Evolutionary conservation across 2,888 invertebrate species (phyloP).

Genomic region (Hirtodrosophila histrioides): DNA sequence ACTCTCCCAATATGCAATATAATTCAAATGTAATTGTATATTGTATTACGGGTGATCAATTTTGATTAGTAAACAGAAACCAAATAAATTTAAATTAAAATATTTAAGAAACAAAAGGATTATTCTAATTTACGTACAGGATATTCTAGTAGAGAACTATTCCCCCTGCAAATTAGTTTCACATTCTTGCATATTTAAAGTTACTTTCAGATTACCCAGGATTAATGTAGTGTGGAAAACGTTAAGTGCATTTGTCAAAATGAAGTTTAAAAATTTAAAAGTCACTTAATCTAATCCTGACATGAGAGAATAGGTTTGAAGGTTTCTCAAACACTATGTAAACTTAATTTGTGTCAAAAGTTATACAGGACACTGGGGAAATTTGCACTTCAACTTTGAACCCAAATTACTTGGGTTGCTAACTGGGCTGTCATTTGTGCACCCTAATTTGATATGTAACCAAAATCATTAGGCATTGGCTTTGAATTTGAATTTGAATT

Average conservation of each 20-base stretch:
- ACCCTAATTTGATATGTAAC: slow-evolving; percentile 69
- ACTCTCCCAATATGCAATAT: too few species aligned
- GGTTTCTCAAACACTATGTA: slow-evolving; percentile 2
- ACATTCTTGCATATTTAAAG: too few species aligned
- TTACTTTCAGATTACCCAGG: too few species aligned
- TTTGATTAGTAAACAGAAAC: too few species aligned
- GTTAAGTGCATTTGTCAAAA: slow-evolving; percentile 9
- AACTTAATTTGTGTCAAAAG: slow-evolving; percentile 20
- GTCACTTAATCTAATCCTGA: slow-evolving; percentile 35
- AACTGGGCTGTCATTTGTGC: slow-evolving; percentile 46
- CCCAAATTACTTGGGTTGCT: slow-evolving; percentile 29
- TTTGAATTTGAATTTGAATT: slow-evolving; percentile 34
- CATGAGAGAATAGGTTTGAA: slow-evolving; percentile 7
- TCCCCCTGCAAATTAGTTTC: too few species aligned
- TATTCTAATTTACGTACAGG: too few species aligned
- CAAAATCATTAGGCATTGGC: slow-evolving; percentile 64
- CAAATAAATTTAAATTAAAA: too few species aligned
- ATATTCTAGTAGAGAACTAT: too few species aligned
- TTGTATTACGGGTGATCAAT: too few species aligned
- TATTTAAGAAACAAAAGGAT: too few species aligned
- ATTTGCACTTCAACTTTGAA: slow-evolving; percentile 36
- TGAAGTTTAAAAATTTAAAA: slow-evolving; percentile 36
- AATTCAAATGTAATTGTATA: too few species aligned
- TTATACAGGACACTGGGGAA: slow-evolving; percentile 11
- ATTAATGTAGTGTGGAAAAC: too few species aligned